A percentile compares a stretch with the other conserved stretches of the same genome.
Evolutionary conservation across 1,140 invertebrate species (phyloP).

Genomic region (Planococcus citri): DNA sequence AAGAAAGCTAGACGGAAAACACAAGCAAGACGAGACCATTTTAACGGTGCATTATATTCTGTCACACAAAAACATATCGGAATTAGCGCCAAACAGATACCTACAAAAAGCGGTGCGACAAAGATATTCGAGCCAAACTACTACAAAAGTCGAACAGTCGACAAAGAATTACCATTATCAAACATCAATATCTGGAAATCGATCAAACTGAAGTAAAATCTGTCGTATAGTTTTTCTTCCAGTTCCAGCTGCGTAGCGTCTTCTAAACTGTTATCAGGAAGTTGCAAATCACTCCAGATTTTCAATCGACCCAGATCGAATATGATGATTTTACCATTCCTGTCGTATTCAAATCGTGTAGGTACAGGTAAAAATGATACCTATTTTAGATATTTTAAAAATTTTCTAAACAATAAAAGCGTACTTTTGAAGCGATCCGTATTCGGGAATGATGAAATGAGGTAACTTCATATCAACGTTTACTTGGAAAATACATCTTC

Average conservation of each 20-base stretch:
- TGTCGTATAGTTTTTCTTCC: conserved; percentile 66
- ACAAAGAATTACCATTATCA: conserved; percentile 28
- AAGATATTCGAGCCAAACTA: no score
- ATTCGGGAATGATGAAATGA: conserved; percentile 63
- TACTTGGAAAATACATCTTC: conserved; percentile 54
- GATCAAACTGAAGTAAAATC: conserved; percentile 55
- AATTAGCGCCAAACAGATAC: no score
- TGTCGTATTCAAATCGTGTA: conserved; percentile 29
- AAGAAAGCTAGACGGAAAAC: no score
- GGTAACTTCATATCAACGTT: conserved; percentile 65
- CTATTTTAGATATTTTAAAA: not conserved
- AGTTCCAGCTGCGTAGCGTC: conserved; percentile 70
- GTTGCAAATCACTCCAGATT: conserved; percentile 61
- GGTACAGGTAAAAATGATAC: not conserved
- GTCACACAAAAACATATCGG: no score
- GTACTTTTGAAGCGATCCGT: conserved; percentile 61
- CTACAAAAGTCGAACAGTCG: no score
- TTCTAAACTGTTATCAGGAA: conserved; percentile 49
- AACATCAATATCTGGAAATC: conserved; percentile 41
- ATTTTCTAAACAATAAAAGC: conserved; percentile 28
- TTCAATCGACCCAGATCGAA: conserved; percentile 57
- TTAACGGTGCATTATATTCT: no score
- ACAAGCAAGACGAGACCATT: no score
- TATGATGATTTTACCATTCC: conserved; percentile 56
- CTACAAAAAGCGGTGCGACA: no score